Percentiles rank a stretch among this genome's conserved stretches.
Conservation (phyloP, 2,888 invertebrate species). For the Priocnemis perturbator region DNA sequence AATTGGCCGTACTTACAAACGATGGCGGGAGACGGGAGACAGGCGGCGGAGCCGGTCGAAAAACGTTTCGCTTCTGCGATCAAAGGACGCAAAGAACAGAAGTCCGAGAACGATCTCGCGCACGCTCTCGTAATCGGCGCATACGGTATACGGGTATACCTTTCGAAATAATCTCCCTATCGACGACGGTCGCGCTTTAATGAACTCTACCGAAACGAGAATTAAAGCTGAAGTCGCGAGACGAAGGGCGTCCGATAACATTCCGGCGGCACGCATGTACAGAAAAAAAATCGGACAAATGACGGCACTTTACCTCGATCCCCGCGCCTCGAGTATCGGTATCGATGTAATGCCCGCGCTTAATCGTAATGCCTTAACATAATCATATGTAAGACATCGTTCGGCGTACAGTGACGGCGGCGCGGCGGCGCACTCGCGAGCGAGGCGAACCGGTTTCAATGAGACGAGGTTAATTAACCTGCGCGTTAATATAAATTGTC, state of each 20-base stretch:
- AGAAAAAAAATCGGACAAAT: no score
- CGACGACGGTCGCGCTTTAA: no score
- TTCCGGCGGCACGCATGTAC: no score
- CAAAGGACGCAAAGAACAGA: constrained; percentile 16
- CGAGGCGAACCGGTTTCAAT: constrained; percentile 67
- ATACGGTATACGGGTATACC: no score
- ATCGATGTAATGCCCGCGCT: constrained; percentile 55
- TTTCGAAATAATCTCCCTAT: no score
- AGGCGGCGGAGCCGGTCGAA: constrained; percentile 13
- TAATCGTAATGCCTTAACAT: constrained; percentile 62
- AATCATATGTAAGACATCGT: constrained; percentile 56
- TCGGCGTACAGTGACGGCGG: constrained; percentile 25
- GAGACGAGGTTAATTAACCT: constrained; percentile 67
- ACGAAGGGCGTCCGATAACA: no score
- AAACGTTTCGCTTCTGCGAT: no score
- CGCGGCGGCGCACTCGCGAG: constrained; percentile 30
- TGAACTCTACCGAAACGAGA: no score
- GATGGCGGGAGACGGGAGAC: constrained; percentile 52
- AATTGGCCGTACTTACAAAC: constrained; percentile 54
- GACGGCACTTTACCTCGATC: no score
- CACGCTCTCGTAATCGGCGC: constrained; percentile 25
- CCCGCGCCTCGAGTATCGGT: no score
- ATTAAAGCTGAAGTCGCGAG: no score
- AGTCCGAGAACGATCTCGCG: constrained; percentile 43
- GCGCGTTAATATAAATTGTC: constrained; percentile 65